Base-by-base conservation (phyloP, 2,113 vertebrate species). In the Oryzias woworae region DNA sequence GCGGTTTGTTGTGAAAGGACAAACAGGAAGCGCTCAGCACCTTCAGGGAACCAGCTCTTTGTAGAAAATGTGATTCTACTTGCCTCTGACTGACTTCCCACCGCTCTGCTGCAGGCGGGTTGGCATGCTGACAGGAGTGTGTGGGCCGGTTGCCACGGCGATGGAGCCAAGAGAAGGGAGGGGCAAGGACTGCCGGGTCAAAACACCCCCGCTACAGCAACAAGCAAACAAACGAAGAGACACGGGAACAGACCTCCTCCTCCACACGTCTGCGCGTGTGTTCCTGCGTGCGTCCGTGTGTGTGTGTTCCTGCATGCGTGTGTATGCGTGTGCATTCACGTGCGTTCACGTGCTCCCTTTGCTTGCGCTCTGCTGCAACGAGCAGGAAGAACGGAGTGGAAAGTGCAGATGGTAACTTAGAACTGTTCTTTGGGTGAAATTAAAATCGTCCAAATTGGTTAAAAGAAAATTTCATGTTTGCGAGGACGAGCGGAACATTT, bases 91-190 rank as follows among this genome's bases (percentile, higher is more conserved):
- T 53, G 49, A 55, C 62, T 62, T 65, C 60, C 54, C 42, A 0
- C 23, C 17, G 3, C 55, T 65, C 58, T 44, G 50, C 61, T 51
- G 62, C 56, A 44, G 31, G 60, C 22, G 1, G 44, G 68, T 80
- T 65, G 22, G 69, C 75, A 51, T 71, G 75, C 1, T 64, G 7
- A 83, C 83, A n/a, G 60, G 43, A 53, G 50, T 22, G 50, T 31
- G 72, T 85, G 71, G 64, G 69, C 77, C 50, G 74, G 82, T 82
- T 80, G 69, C 66, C 20, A 5, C 22, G 50, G 75, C 5, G 18
- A 75, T 60, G 2, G 14, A 45, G 62, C 10, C n/a, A 68, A 8
- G n/a, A 46, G 5, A 28, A 5, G 24, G 13, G 16, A n/a, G 15
- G 4, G 36, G 44, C 14, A 15, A 18, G 47, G 23, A n/a, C 16